Percentiles rank a stretch among this genome's conserved stretches.
Evolutionary conservation across 1,140 invertebrate species (phyloP).

Genomic region (Hyposmocoma kahamanoa): DNA sequence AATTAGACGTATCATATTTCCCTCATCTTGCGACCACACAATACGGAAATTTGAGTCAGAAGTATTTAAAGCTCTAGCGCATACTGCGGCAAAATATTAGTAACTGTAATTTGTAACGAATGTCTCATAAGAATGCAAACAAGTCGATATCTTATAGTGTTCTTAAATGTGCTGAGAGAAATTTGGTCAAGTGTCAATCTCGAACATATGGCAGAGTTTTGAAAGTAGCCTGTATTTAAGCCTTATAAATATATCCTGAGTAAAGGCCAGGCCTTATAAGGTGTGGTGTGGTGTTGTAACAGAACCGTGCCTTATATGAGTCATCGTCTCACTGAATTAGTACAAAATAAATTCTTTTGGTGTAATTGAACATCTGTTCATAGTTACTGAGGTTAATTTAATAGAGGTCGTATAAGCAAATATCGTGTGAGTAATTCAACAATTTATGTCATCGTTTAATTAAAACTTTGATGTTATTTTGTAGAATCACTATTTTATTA

Average conservation of each 20-base stretch:
- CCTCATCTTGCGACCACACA: too few species aligned
- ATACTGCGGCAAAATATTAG: too few species aligned
- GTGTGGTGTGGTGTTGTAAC: constrained; percentile 48
- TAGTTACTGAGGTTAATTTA: constrained; percentile 12
- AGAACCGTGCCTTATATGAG: constrained; percentile 48
- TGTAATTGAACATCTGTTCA: constrained; percentile 63
- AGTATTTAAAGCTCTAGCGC: too few species aligned
- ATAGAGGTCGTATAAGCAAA: not conserved
- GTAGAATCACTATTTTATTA: too few species aligned
- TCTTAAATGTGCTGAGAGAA: constrained; percentile 48
- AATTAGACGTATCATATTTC: too few species aligned
- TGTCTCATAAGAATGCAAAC: too few species aligned
- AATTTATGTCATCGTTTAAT: too few species aligned
- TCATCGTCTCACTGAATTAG: constrained; percentile 51
- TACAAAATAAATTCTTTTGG: constrained; percentile 52
- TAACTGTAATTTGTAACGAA: too few species aligned
- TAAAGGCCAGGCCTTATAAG: constrained; percentile 65
- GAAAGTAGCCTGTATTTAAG: constrained; percentile 61
- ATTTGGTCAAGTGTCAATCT: constrained; percentile 52
- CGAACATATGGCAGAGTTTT: constrained; percentile 59
- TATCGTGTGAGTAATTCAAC: not conserved
- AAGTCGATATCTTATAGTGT: too few species aligned
- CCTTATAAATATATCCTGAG: constrained; percentile 55
- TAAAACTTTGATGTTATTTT: not conserved
- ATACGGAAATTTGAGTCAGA: too few species aligned